These are phyloP conservation scores for Syncerus caffer DNA, from an alignment of 2,797 vertebrate species.

Conservation along the genomic window DNA sequence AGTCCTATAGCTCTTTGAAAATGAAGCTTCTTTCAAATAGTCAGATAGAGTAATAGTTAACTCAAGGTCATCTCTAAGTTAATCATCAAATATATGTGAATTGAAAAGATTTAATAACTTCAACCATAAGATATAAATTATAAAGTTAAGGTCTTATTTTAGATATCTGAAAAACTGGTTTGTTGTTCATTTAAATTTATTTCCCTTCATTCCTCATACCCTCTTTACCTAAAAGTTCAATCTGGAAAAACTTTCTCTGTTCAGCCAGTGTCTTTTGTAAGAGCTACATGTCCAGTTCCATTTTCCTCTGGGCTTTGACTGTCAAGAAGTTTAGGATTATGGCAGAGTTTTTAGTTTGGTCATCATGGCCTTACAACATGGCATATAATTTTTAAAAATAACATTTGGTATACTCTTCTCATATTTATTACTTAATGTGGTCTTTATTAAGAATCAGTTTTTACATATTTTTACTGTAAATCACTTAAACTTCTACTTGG, in stretches of 20 bases:
- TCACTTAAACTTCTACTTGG: slow-evolving; percentile 5
- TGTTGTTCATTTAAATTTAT: neutral
- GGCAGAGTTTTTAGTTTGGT: neutral
- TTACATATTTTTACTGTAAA: neutral
- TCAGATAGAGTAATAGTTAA: neutral
- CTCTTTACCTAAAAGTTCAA: neutral
- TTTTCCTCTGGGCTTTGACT: slow-evolving; percentile 7
- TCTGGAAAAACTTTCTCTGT: neutral
- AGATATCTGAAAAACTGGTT: neutral
- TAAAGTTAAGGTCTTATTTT: slow-evolving; percentile 34
- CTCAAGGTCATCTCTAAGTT: neutral
- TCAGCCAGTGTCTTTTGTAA: neutral
- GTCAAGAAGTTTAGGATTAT: neutral
- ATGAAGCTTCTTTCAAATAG: neutral
- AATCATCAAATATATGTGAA: slow-evolving; percentile 17
- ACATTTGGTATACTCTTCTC: neutral
- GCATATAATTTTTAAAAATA: neutral
- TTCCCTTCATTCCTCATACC: neutral
- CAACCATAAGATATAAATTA: neutral
- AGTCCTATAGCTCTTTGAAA: neutral
- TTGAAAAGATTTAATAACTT: slow-evolving; percentile 12
- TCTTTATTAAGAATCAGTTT: neutral
- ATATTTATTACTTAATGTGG: neutral
- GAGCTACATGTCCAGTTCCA: neutral
- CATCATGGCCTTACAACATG: neutral